These are phyloP conservation scores for Solea solea DNA, from an alignment of 2,113 vertebrate genomes.

Conservation along the genomic window DNA sequence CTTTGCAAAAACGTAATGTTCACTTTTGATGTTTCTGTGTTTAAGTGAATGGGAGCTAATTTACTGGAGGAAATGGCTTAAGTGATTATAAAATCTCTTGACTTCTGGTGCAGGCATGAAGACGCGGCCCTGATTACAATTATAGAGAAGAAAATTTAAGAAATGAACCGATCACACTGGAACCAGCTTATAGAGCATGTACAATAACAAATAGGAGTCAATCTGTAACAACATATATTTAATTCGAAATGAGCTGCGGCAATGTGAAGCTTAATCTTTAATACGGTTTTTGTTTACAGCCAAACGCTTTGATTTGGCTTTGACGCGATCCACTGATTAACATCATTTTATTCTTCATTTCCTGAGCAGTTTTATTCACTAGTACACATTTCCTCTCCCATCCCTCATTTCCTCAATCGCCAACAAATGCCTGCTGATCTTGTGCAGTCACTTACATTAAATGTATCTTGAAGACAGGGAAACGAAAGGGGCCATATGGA, in stretches of 20 bases:
- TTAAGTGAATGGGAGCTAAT: constrained; percentile 12
- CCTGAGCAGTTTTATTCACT: constrained; percentile 14
- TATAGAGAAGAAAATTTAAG: not conserved
- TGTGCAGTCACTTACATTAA: constrained; percentile 23
- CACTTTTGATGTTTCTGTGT: constrained; percentile 1
- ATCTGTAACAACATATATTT: not conserved
- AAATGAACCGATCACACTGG: not conserved
- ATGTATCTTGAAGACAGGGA: constrained; percentile 15
- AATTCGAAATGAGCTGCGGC: not conserved
- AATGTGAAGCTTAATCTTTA: not conserved
- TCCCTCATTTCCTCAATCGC: constrained; percentile 3
- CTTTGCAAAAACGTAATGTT: not conserved
- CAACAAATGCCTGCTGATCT: constrained; percentile 2
- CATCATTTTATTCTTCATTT: not conserved
- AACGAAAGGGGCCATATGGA: constrained; percentile 25
- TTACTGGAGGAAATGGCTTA: constrained; percentile 6
- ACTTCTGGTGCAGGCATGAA: constrained; percentile 3
- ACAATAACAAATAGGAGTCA: not conserved
- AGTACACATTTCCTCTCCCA: not conserved
- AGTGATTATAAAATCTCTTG: constrained; percentile 1
- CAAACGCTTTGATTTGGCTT: not conserved
- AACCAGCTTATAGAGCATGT: not conserved
- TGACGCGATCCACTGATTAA: not conserved
- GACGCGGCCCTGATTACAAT: constrained; percentile 11
- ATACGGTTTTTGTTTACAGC: not conserved